Evolutionary conservation across 2,797 vertebrate genomes (phyloP).

Genomic region (Amblyraja radiata): DNA sequence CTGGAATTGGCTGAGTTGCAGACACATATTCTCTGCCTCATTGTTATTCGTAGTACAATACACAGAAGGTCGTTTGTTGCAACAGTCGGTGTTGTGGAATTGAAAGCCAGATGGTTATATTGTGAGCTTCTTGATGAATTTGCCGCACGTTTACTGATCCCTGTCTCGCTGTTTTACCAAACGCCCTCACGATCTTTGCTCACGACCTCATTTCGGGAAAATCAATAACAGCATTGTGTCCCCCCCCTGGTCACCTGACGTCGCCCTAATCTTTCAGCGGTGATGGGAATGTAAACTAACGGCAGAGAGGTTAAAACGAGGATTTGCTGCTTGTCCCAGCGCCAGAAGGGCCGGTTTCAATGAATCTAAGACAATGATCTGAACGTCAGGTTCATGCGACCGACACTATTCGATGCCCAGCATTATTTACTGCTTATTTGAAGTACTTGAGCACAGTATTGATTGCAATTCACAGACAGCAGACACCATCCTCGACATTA

Average conservation of each 20-base stretch:
- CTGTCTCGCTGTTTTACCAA: neutral
- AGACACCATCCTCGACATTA: neutral
- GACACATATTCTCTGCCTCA: neutral
- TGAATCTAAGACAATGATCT: conserved; percentile 27
- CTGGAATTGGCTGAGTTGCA: neutral
- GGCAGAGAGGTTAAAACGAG: neutral
- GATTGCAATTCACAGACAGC: neutral
- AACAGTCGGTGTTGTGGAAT: neutral
- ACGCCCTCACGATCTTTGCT: neutral
- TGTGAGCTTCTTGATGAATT: neutral
- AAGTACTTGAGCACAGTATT: neutral
- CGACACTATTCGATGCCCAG: neutral
- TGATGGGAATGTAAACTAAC: neutral
- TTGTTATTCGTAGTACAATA: neutral
- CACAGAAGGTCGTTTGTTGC: neutral
- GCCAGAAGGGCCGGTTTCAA: neutral
- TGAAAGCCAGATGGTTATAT: neutral
- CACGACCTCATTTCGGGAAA: neutral
- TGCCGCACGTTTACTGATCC: neutral
- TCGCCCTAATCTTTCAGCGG: neutral
- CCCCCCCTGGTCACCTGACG: neutral
- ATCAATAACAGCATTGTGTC: conserved; percentile 31
- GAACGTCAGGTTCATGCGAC: neutral
- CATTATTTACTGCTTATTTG: conserved; percentile 14
- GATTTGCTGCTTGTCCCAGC: neutral